These are phyloP conservation scores for Luidia sarsii DNA, from an alignment of 53 echinoderm and acorn worm genomes.

Conservation along the genomic window DNA sequence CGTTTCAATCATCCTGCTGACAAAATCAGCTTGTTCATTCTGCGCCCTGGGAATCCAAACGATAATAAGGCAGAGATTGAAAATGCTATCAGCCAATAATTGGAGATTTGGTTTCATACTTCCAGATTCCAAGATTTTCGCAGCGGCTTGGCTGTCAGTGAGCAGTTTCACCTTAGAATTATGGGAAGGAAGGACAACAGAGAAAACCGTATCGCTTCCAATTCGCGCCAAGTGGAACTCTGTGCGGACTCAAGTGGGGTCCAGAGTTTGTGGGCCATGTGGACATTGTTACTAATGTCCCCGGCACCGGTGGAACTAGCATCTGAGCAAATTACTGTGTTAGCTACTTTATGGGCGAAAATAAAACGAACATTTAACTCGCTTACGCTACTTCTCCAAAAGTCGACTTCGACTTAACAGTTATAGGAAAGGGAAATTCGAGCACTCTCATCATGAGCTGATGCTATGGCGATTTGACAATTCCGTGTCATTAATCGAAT, in stretches of 20 bases:
- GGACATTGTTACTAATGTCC: conserved; percentile 1
- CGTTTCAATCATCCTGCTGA: conserved; percentile 25
- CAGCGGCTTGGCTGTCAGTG: not conserved
- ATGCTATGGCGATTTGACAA: not conserved
- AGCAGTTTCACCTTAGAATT: conserved; percentile 1
- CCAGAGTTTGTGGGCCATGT: conserved; percentile 42
- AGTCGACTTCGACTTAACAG: not conserved
- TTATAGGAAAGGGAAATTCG: not conserved
- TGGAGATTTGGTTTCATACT: conserved; percentile 1
- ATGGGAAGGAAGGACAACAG: conserved; percentile 7
- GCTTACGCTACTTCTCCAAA: conserved; percentile 11
- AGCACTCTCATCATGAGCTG: not conserved
- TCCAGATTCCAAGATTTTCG: not conserved
- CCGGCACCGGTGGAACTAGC: conserved; percentile 19
- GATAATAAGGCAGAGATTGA: not conserved
- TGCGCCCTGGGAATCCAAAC: conserved; percentile 20
- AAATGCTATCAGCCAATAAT: not conserved
- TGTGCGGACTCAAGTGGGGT: conserved; percentile 14
- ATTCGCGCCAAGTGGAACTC: conserved; percentile 40
- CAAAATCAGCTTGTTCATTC: conserved; percentile 46
- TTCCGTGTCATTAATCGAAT: conserved; percentile 22
- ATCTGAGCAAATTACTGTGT: conserved; percentile 14
- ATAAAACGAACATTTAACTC: not conserved
- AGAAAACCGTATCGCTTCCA: too few species aligned
- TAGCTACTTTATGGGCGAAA: not conserved